Percentiles rank a stretch among this genome's conserved stretches.
Conservation (phyloP, 2,797 vertebrate species). For the Limnodromus scolopaceus region DNA sequence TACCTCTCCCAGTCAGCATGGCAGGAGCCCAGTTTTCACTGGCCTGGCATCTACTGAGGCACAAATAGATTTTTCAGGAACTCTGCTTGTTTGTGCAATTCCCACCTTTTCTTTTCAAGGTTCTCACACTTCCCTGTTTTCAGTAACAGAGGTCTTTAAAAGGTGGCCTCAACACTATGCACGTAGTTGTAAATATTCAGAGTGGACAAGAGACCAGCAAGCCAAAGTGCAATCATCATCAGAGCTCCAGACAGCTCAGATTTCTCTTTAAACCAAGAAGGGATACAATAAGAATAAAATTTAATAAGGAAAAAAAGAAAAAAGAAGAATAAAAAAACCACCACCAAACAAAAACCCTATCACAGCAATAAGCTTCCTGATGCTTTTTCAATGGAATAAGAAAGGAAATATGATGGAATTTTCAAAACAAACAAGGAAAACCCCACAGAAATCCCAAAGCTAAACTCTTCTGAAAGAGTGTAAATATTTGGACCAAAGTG, state of each 20-base stretch:
- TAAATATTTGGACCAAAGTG: neutral
- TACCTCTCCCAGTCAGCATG: neutral
- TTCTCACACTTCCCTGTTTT: neutral
- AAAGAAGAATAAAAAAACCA: neutral
- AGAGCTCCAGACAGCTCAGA: accelerated
- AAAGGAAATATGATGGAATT: neutral
- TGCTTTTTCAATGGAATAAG: neutral
- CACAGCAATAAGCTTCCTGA: neutral
- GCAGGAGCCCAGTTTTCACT: neutral
- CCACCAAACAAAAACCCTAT: neutral
- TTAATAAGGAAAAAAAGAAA: neutral
- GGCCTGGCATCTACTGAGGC: neutral
- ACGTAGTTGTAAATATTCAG: neutral
- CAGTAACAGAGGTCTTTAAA: neutral
- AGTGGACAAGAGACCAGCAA: neutral
- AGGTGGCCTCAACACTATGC: neutral
- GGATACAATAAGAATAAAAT: neutral
- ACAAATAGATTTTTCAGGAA: neutral
- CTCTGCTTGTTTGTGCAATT: neutral
- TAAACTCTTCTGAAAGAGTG: neutral
- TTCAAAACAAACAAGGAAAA: neutral
- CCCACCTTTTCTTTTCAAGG: neutral
- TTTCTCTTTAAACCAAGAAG: neutral
- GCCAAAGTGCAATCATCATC: neutral
- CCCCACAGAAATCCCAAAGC: neutral